Evolutionary conservation across 1,140 invertebrate species (phyloP).

Genomic region (Danaus melanippus): DNA sequence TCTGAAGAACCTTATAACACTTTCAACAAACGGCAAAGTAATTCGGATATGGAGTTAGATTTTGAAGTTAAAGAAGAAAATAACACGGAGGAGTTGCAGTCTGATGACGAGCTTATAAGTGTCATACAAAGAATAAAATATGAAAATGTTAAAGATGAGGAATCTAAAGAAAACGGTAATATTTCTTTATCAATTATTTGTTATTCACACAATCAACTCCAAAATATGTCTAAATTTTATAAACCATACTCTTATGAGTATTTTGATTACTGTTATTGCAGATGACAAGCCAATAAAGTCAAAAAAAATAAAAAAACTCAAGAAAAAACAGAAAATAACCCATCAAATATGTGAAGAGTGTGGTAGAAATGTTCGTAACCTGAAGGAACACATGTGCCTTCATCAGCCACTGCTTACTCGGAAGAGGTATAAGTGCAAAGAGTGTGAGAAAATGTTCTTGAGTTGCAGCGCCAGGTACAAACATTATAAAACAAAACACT

Average conservation of each 20-base stretch:
- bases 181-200: constrained; percentile 5
- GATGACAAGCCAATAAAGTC: constrained; percentile 12
- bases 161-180: constrained; percentile 38
- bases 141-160: constrained; percentile 28
- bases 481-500: constrained; percentile 48
- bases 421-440: constrained; percentile 37
- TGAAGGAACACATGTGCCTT: constrained; percentile 33
- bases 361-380: constrained; percentile 42
- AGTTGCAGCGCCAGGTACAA: constrained; percentile 30
- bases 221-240: constrained; percentile 4
- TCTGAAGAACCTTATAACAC: constrained; percentile 12
- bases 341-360: constrained; percentile 49
- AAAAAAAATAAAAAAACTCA: constrained; percentile 25
- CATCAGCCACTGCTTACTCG: constrained; percentile 27
- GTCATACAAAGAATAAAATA: constrained; percentile 48
- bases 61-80: constrained; percentile 27
- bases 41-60: constrained; percentile 15
- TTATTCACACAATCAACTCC: not conserved
- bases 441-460: constrained; percentile 42
- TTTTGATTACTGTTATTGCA: constrained; percentile 7
- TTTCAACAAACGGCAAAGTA: constrained; percentile 15
- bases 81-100: constrained; percentile 23
- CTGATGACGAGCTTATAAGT: constrained; percentile 50
- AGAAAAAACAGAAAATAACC: constrained; percentile 14
- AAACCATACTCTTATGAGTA: too few species aligned